Evolutionary conservation across 1,140 invertebrate species (phyloP), one percentile per base, ranked within the genome.

Genomic region (Aphelenchoides fujianensis): DNA sequence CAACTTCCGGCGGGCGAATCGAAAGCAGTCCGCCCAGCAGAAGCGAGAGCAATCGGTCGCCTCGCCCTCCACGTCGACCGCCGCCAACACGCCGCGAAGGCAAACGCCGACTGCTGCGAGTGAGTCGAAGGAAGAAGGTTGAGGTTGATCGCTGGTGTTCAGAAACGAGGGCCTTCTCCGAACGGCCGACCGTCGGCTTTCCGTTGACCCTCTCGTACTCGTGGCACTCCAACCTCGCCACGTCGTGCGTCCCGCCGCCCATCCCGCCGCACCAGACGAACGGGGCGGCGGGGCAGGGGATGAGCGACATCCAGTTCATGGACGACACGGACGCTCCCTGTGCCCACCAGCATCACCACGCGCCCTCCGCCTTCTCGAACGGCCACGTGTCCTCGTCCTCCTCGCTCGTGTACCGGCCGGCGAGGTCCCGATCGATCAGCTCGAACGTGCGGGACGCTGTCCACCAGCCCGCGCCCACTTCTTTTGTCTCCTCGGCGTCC

Each of bases 361-460:
- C 55, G 54, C 68, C 28, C 55, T 28, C 5, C 34, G 27, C 9
- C 37, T 28, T 19, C 59, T 27, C 30, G 9, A 53, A 16, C 52
- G 37, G 48, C 23, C 53, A n/a, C 48, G n/a, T 9, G n/a, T 30
- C 23, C 28, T 69, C 68, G 5, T 5, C 53, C 66, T 70, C 16
- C 23, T 48, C 37, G 3, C 66, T 52, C 64, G n/a, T 68, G n/a
- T 66, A 31, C 31, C 30, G 72, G 3, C 55, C 73, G 57, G 48
- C 41, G 16, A 59, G 72, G 3, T 74, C 73, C 16, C 70, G 73
- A 9, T 74, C 73, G 19, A 74, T 75, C 19, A 74, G 63, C 53
- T 41, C 61, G 23, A 41, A 53, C 23, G 54, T 28, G 9, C 9
- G 41, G 3, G 57, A 69, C 30, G 63, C 27, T 68, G 62, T 69